Evolutionary conservation across 1,140 invertebrate species (phyloP), one percentile per base, ranked within the genome.

Genomic region (Pogonomyrmex barbatus): DNA sequence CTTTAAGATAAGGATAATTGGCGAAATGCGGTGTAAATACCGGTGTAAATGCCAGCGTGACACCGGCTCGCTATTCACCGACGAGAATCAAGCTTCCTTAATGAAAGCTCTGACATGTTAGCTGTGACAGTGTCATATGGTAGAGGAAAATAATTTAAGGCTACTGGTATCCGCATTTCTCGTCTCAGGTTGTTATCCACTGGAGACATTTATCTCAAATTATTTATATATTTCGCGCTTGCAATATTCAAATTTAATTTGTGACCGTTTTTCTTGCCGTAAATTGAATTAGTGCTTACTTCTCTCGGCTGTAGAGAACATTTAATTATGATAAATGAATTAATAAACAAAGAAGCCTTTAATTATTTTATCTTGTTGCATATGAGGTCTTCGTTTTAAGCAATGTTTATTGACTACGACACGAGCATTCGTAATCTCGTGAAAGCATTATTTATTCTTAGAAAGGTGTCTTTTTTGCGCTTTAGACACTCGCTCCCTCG

Each of bases 361-460:
- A 47, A 60, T 73, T 83, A 83, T 83, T 75, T 83, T 60, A 50
- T 60, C 6, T 14, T 47, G 24, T 68, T 47, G 54, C 54, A 50
- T 70, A 33, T 56, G 17, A 73, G 33, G 42, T 30, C 2, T 76
- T 60, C 45, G 24, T 60, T 39, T 58, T 33, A 47, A 10, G 47
- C 56, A 6, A 52, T n/a, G 45, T 17, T n/a, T 3, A 36, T 36
- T 45, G 42, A 8, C 54, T 5, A 12, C 39, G 56, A 58, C 50
- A 63, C 54, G 70, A 60, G 79, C 63, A 17, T 81, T 24, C 73
- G 67, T 47, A 36, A 54, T 68, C 71, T 76, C 63, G 62, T 42
- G 62, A 33, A 77, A 17, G 50, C 75, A 67, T 89, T 89, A 89
- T 89, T 89, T 89, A 89, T 89, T 89, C 58, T 47, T 24, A 24